Base-by-base conservation (phyloP, 1,140 invertebrate genomes). In the Protaetia brevitarsis region DNA sequence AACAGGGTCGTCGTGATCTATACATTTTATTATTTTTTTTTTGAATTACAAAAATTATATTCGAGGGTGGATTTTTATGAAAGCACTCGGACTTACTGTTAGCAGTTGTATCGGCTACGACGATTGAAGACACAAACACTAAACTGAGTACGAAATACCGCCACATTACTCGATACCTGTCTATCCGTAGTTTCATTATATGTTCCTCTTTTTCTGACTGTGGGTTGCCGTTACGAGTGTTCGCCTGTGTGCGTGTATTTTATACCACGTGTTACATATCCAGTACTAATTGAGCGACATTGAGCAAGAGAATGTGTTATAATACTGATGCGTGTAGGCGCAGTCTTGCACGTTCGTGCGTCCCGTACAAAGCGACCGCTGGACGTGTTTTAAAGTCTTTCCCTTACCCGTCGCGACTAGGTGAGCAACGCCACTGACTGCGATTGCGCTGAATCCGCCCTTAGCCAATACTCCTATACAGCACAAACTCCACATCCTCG, bases 111-210 rank as follows among this genome's bases (percentile, higher is more conserved):
- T 51, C 41, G 19, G 16, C 41, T 16, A 51, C 41, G 8, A 51
- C 41, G 26, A 51, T 51, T 23, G 41, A 19, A 51, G 41, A 51
- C 41, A 51, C 41, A 51, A 51, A 51, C 41, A 51, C 41, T 51
- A 23, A 51, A 51, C 41, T 51, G 26, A 51, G 41, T 51, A 51
- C 7, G 26, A 51, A 51, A 7, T 51, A 51, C 26, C 41, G 21
- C 41, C 41, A 51, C 41, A 51, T 51, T 23, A 51, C 41, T 51
- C 13, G 13, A 19, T 51, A 51, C 41, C 41, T 51, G 41, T 51
- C 19, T 51, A 23, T 19, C 6, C 19, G 7, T 51, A 51, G 13
- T 51, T 21, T 51, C 41, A 51, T 51, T 51, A 51, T 51, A 19
- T 19, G 41, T 23, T n/a, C 21, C 26, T 23, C 10, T 23, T 51